Base-by-base conservation (phyloP, 2,888 invertebrate species). In the Cryptus armator region DNA sequence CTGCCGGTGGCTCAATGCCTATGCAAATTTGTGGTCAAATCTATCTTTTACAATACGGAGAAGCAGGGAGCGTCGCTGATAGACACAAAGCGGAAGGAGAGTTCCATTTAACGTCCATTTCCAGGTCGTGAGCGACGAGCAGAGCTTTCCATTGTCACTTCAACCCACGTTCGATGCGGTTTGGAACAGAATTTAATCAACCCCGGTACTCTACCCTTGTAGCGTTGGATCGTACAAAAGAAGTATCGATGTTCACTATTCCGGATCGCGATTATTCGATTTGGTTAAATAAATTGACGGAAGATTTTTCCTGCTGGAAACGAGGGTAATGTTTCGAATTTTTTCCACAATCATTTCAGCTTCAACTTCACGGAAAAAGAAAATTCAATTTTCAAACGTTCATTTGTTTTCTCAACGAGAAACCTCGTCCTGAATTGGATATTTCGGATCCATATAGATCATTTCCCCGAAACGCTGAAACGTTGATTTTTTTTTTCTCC, bases 171-270 rank as follows among this genome's bases (percentile, higher is more conserved):
- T 44, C 24, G 19, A 16, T 64, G 68, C 24, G 16, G 56, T 81
- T 76, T 53, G 70, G 43, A n/a, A n/a, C 67, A 14, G 43, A 80
- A 80, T 84, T 75, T 64, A 75, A 84, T 76, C 71, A 76, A 70
- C 19, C 37, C 46, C 56, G 9, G 29, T 29, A 66, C 53, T 48
- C 43, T n/a, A 48, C 62, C 19, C 53, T 53, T 24, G 56, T 9
- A 24, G 10, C 3, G 56, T 24, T 12, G 56, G 19, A 10, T 19
- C 24, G 24, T 10, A 56, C 24, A 24, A 56, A 56, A 56, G 10
- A 56, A 56, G 19, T 56, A 56, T 56, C 53, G 53, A 53, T 19
- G 19, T 53, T 53, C 53, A 4, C 19, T 16, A 7, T 37, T 2
- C 37, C 5, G 37, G 37, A 37, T 37, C 53, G 53, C 16, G 16